Base-by-base conservation (phyloP, 92 coral and sea anemone species). In the Palythoa heliodiscus region DNA sequence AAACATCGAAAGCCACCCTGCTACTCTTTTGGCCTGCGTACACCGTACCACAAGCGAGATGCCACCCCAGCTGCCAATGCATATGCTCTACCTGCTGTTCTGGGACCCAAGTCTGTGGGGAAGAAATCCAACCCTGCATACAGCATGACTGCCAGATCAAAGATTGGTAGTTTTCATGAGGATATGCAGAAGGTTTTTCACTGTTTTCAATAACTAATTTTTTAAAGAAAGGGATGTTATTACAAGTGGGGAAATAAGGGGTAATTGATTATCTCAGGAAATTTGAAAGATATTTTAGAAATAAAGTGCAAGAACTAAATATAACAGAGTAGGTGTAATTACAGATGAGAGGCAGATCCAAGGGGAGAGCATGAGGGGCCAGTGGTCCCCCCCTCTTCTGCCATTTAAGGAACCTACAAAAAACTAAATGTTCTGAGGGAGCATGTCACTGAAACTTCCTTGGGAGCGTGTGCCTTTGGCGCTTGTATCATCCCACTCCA, bases 101-200 rank as follows among this genome's bases (percentile, higher is more conserved):
- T 97, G 57, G 99, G 99, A 15, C 93, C 94, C 37, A 94, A 94
- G 57, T 91, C 94, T 82, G 98, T 97, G 71, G 98, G 98, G 19
- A 97, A 97, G 78, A 92, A 43, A 17, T 91, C 99, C 13, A 87
- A 90, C 20, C 95, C 99, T 74, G 90, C 97, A 7, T 95, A 88
- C 82, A 89, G 90, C 69, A 88, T 97, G 98, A 92, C 98, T 38
- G 92, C 91, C 37, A 91, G 99, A 70, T 91, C 93, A 53, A 97
- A 97, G 86, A 97, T 95, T 86, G 99, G 99, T 67, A 91, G 98
- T 73, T 97, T 97, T 53, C 99, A 97, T 77, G 99, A 97, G 61
- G 99, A 97, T 61, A 83, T 97, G 82, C 95, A 93, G 50, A 95
- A 87, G 98, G 99, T 97, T 78, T 78, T 25, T 38, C 25, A 40